phyloP scores from a whole-genome alignment of 2,888 invertebrate genomes.

The Therioaphis trifolii region DNA sequence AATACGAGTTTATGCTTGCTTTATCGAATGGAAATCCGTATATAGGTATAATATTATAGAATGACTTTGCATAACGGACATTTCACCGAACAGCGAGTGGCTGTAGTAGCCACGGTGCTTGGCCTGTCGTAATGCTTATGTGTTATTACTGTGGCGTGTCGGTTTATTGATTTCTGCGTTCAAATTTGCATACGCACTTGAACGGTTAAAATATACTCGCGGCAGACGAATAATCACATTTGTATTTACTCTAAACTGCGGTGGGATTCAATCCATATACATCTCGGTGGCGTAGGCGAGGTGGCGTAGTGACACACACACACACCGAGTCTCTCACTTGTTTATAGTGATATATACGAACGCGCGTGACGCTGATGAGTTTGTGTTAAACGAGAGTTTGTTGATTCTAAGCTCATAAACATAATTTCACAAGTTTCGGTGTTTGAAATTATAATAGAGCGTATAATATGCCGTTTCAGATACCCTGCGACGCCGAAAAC shows the following conservation, averaged over 20 bases:
- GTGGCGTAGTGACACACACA: too few species aligned
- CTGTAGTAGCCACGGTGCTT: too few species aligned
- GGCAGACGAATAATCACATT: constrained; percentile 24
- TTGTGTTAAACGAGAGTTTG: not conserved
- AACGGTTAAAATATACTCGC: constrained; percentile 9
- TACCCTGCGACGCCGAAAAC: not conserved
- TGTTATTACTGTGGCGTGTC: too few species aligned
- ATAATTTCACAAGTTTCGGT: not conserved
- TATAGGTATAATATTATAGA: not conserved
- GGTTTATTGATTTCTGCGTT: constrained; percentile 33
- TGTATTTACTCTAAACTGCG: constrained; percentile 6
- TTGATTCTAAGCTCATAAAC: not conserved
- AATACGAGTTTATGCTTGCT: too few species aligned
- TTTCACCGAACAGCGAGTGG: not conserved
- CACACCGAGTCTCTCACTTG: too few species aligned
- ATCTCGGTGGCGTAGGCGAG: too few species aligned
- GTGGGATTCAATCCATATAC: not conserved
- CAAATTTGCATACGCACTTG: constrained; percentile 30
- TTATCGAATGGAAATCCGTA: too few species aligned
- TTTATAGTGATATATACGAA: too few species aligned
- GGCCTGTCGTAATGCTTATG: too few species aligned
- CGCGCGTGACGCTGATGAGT: not conserved
- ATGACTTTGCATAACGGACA: too few species aligned
- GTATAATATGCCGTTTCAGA: not conserved
- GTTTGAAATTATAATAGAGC: not conserved